A percentile compares a stretch with the other conserved stretches of the same genome.
These are phyloP conservation scores for Penaeus japonicus DNA, from an alignment of 1,140 invertebrate genomes.

Conservation along the genomic window DNA sequence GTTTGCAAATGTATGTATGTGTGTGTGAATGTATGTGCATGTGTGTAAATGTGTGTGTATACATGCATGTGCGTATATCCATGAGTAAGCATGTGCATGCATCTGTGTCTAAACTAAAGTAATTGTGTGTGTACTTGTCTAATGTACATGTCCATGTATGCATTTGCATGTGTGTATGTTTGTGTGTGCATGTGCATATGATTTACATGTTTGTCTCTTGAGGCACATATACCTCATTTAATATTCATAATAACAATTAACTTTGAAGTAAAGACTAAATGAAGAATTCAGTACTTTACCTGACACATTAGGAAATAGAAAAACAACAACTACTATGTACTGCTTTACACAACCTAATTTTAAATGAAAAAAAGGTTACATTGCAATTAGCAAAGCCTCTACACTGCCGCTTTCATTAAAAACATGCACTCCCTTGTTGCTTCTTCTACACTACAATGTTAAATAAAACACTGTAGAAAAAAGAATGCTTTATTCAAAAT, in stretches of 20 bases:
- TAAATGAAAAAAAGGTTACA: neutral
- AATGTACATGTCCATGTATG: neutral
- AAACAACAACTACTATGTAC: no score
- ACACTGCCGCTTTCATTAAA: neutral
- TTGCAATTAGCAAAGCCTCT: neutral
- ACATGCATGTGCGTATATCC: neutral
- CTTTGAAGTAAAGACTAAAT: no score
- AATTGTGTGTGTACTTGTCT: neutral
- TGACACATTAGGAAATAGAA: no score
- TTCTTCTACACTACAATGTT: no score
- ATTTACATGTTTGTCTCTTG: neutral
- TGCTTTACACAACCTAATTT: neutral
- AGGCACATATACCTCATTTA: neutral
- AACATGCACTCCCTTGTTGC: no score
- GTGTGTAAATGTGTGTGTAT: neutral
- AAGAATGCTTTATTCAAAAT: no score
- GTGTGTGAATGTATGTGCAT: no score
- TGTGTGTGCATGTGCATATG: neutral
- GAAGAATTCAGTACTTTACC: no score
- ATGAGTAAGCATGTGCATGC: neutral
- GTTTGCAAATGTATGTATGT: no score
- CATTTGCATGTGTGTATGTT: neutral
- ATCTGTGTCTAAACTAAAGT: neutral
- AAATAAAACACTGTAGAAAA: no score
- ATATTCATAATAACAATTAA: neutral